Base-by-base conservation (phyloP, 2,113 vertebrate genomes). In the Petromus typicus region DNA sequence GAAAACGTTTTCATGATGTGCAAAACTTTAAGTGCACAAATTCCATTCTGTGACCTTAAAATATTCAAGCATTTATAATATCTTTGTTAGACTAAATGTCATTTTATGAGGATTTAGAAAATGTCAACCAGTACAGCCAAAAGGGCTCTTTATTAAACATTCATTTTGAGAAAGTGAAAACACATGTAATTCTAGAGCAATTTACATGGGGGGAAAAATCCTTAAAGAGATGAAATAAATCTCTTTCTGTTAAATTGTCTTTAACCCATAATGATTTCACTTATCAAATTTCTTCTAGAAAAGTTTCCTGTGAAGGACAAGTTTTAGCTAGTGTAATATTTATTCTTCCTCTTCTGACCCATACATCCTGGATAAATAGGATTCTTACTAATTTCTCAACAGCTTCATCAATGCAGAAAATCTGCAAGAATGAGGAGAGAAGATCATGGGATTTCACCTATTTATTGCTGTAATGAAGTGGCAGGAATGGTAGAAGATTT, bases 51-150 rank as follows among this genome's bases (percentile, higher is more conserved):
- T 96, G 95, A 97, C 82, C 78, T 96, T 91, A 95, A 97, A 97
- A 90, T 93, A 96, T 97, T 97, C 90, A 98, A 98, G 93, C 91
- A 94, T 98, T 97, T 97, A 98, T 95, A 97, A 59, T 81, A 93
- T 54, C 34, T 51, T 34, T 97, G 86, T 90, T 83, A 83, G 23
- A 63, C 79, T 95, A 97, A 97, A 81, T 78, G 51, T 20, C 51
- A 66, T 6, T 96, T 97, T 82, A 54, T 90, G 64, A 96, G 81
- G 64, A 95, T 97, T 97, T 93, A 97, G 91, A 96, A 98, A 96
- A 97, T 97, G 83, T 96, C 95, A 92, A 80, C 91, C 97, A 97
- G 40, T 97, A 88, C 81, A 96, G 85, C 91, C 96, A 51, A 79
- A 96, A 71, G 94, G 10, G 9, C 4, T 97, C 27, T 94, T 94